Percentiles rank a stretch among this genome's conserved stretches.
Evolutionary conservation across 2,113 vertebrate genomes (phyloP).

Genomic region (Tapirus terrestris): DNA sequence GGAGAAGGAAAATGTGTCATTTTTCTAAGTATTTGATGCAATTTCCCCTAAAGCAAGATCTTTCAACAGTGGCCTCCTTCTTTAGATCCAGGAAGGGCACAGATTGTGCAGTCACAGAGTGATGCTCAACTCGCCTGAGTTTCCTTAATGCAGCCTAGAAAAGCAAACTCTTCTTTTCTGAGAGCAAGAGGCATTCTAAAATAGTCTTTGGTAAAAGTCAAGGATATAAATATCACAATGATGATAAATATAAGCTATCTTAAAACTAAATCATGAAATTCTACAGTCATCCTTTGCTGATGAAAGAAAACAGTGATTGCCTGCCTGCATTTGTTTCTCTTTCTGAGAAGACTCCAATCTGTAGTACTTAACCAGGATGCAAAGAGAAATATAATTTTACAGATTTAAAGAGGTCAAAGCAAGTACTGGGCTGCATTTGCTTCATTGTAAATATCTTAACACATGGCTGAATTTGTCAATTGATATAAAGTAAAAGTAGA

Average conservation of each 20-base stretch:
- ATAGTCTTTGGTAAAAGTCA: slow-evolving; percentile 56
- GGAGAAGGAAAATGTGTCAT: slow-evolving; percentile 40
- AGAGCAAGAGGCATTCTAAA: slow-evolving; percentile 59
- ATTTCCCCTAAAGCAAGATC: slow-evolving; percentile 50
- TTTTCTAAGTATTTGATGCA: slow-evolving; percentile 69
- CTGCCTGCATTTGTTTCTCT: not conserved
- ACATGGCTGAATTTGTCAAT: not conserved
- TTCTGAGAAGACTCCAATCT: slow-evolving; percentile 27
- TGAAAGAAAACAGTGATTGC: not conserved
- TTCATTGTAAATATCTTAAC: slow-evolving; percentile 50
- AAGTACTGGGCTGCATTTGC: not conserved
- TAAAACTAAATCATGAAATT: slow-evolving; percentile 54
- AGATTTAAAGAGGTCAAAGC: slow-evolving; percentile 33
- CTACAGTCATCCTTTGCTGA: not conserved
- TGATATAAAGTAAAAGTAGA: slow-evolving; percentile 49
- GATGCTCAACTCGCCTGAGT: slow-evolving; percentile 34
- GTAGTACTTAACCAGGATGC: not conserved
- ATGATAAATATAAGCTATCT: slow-evolving; percentile 49
- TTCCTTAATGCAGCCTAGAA: slow-evolving; percentile 67
- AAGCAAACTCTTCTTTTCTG: slow-evolving; percentile 56
- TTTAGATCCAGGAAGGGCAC: slow-evolving; percentile 60
- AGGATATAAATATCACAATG: slow-evolving; percentile 65
- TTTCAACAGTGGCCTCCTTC: slow-evolving; percentile 66
- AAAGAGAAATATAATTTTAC: slow-evolving; percentile 34
- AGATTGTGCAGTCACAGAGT: slow-evolving; percentile 8